Conservation (phyloP, 2,888 invertebrate genomes). For the Lissocephala sabroskyi region DNA sequence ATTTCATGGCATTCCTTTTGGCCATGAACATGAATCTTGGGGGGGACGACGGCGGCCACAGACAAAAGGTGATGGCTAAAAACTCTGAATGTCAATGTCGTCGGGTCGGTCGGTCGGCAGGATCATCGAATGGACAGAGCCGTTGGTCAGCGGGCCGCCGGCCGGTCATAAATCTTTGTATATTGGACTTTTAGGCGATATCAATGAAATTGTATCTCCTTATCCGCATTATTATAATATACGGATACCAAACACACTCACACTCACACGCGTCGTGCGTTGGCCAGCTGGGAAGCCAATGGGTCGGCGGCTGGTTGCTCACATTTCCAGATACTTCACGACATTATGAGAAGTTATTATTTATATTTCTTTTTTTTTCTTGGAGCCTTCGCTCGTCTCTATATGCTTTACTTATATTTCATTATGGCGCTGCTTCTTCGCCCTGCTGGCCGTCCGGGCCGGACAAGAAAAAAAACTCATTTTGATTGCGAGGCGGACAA, state of each 20-base stretch:
- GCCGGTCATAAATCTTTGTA: conserved; percentile 68
- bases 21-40: conserved; percentile 47
- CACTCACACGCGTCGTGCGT: not conserved
- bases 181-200: conserved; percentile 72
- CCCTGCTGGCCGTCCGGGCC: no score
- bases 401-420: conserved; percentile 56
- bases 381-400: conserved; percentile 17
- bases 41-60: conserved; percentile 1
- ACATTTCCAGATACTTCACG: conserved; percentile 51
- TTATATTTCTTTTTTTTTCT: conserved; percentile 23
- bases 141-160: conserved; percentile 16
- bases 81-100: conserved; percentile 15
- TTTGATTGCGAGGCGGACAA: conserved; percentile 45
- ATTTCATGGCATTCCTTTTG: conserved; percentile 42
- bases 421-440: conserved; percentile 36
- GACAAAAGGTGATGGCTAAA: conserved; percentile 12
- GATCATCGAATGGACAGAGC: conserved; percentile 33
- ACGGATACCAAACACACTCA: conserved; percentile 51
- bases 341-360: conserved; percentile 67
- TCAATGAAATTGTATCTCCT: conserved; percentile 72
- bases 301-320: not conserved
- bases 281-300: no score
- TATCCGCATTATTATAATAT: conserved; percentile 71
- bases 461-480: conserved; percentile 30
- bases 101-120: conserved; percentile 21